phyloP scores from a whole-genome alignment of 2,888 invertebrate species.

The Subacronicta megacephala region DNA sequence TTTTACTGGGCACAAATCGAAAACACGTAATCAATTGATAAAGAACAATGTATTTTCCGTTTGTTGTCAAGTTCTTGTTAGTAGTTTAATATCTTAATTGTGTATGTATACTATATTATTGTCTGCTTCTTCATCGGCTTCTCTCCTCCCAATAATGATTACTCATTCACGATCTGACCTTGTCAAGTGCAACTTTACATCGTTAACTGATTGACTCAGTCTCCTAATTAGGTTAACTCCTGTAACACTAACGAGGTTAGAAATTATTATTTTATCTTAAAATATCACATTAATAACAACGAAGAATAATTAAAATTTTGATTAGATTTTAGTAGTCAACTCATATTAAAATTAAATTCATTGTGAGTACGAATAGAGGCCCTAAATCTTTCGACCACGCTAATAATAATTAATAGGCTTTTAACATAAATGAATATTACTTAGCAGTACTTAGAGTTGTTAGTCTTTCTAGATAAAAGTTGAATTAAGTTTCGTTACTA shows the following conservation, averaged over 20 bases:
- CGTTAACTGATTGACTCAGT: neutral
- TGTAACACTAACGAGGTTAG: neutral
- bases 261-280: neutral
- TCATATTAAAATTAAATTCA: conserved; percentile 12
- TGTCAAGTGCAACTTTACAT: neutral
- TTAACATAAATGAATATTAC: conserved; percentile 17
- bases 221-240: neutral
- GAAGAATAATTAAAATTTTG: neutral
- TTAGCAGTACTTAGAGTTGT: conserved; percentile 3
- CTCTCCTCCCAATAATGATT: no score
- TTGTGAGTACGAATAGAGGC: neutral
- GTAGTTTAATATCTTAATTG: no score
- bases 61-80: no score
- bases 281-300: neutral
- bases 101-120: no score
- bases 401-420: conserved; percentile 14
- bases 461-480: conserved; percentile 7
- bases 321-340: neutral
- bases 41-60: no score
- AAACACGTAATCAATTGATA: no score
- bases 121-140: no score
- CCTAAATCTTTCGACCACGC: neutral
- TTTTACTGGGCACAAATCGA: no score
- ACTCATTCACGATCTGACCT: neutral
- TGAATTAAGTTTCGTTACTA: conserved; percentile 5